These are phyloP conservation scores for Salmo trutta DNA, from an alignment of 2,797 vertebrate species.

Conservation along the genomic window DNA sequence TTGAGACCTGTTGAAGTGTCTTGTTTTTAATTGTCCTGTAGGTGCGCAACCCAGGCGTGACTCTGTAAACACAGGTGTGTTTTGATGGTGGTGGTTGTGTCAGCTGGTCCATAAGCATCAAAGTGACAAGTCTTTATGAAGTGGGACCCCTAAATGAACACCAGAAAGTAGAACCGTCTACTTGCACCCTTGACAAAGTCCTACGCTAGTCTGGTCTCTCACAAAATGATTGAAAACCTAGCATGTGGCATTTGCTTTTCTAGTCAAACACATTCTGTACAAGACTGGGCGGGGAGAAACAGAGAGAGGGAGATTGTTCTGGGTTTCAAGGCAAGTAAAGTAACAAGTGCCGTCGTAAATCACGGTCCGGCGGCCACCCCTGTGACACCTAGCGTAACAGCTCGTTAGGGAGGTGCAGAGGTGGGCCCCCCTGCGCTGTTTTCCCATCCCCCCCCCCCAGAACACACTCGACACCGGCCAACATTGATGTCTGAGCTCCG, in stretches of 20 bases:
- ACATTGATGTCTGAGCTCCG: not conserved
- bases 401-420: constrained; percentile 9
- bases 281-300: not conserved
- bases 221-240: not conserved
- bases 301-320: not conserved
- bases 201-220: not conserved
- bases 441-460: too few relatives aligned
- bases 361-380: not conserved
- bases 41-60: constrained; percentile 6
- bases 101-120: not conserved
- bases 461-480: not conserved
- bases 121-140: not conserved
- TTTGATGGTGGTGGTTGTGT: not conserved
- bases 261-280: too few relatives aligned
- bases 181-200: not conserved
- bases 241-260: not conserved
- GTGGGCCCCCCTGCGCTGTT: not conserved
- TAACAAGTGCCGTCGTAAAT: not conserved
- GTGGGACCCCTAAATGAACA: not conserved
- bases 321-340: not conserved
- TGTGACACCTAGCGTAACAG: constrained; percentile 3
- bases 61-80: constrained; percentile 5
- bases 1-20: not conserved
- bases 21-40: not conserved
- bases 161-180: not conserved